Base-by-base conservation (phyloP, 2,113 vertebrate species). In the Pseudorasbora parva region DNA sequence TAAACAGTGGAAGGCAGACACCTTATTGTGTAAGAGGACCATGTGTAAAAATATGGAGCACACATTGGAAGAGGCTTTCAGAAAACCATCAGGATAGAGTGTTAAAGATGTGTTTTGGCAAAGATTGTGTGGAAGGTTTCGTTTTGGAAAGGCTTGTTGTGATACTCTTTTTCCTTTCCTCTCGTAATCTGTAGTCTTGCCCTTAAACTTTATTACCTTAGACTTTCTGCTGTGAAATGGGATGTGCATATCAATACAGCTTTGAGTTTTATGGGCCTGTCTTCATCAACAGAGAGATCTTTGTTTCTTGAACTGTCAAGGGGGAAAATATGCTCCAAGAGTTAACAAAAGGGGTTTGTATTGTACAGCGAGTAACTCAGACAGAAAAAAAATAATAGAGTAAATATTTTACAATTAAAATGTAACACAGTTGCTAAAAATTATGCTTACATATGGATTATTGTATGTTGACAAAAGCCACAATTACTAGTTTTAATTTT, bases 1-100 rank as follows among this genome's bases (percentile, higher is more conserved):
- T 91, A 93, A 93, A 91, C 88, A 87, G 5, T 79, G 88, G 82
- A 88, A 88, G 90, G 84, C 75, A 79, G 83, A 90, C 84, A 86
- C 84, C 84, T 72, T 73, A 79, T 88, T 92, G 89, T 88, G 86
- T 33, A 37, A 86, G 66, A 84, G 66, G 49, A 82, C 82, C 86
- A 85, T 84, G 85, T 89, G 89, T 89, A 86, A 91, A 91, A 92
- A 90, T 88, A 89, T 21, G 21, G 73, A 56, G 64, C 47, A 79
- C 69, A 69, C 82, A 77, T 88, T 90, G 84, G 49, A 68, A 82
- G 78, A 89, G 27, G 84, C 68, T 84, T 87, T 79, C 41, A 88
- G 85, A 87, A 85, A 88, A 85, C 17, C 23, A 75, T 83, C 78
- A 79, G 77, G 84, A 81, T 33, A 62, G 25, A 64, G 86, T 82